Conservation (phyloP, 2,113 vertebrate genomes). For the Oncorhynchus gorbuscha region DNA sequence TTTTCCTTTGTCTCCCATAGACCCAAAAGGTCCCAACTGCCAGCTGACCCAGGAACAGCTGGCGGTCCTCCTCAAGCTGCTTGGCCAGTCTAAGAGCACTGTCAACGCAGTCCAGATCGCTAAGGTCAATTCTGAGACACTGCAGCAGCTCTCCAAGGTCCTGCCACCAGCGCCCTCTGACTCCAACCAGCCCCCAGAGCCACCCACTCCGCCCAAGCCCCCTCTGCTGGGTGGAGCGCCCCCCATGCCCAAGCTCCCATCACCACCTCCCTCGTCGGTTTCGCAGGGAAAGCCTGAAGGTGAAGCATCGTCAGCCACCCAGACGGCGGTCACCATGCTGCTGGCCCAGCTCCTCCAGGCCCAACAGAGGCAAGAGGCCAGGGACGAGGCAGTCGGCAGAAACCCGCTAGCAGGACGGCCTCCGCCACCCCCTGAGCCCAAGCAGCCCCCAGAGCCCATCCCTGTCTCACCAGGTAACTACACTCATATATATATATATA, state of each 20-base stretch:
- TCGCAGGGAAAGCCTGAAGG: slow-evolving; percentile 74
- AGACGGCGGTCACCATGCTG: slow-evolving; percentile 92
- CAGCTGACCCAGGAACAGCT: slow-evolving; percentile 94
- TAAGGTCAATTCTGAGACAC: slow-evolving; percentile 90
- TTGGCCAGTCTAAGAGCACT: slow-evolving; percentile 85
- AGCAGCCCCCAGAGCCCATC: slow-evolving; percentile 83
- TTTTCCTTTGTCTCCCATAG: slow-evolving; percentile 68
- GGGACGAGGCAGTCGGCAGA: slow-evolving; percentile 62
- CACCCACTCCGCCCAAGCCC: slow-evolving; percentile 71
- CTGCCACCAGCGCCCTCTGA: slow-evolving; percentile 74
- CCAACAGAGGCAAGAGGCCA: slow-evolving; percentile 62
- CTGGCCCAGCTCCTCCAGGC: slow-evolving; percentile 93
- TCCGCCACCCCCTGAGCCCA: slow-evolving; percentile 73
- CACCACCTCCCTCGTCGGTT: slow-evolving; percentile 70
- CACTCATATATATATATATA: no score
- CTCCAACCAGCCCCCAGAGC: slow-evolving; percentile 46
- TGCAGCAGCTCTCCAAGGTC: slow-evolving; percentile 91
- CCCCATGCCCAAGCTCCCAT: slow-evolving; percentile 71
- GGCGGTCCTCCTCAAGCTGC: slow-evolving; percentile 90
- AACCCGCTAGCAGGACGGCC: slow-evolving; percentile 41
- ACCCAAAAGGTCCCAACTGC: slow-evolving; percentile 85
- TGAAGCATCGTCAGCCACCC: slow-evolving; percentile 86
- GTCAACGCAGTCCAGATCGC: slow-evolving; percentile 86
- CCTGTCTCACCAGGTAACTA: slow-evolving; percentile 81
- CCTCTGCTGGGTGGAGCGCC: slow-evolving; percentile 62